Conservation (phyloP, 2,113 vertebrate species). For the Megalops atlanticus region DNA sequence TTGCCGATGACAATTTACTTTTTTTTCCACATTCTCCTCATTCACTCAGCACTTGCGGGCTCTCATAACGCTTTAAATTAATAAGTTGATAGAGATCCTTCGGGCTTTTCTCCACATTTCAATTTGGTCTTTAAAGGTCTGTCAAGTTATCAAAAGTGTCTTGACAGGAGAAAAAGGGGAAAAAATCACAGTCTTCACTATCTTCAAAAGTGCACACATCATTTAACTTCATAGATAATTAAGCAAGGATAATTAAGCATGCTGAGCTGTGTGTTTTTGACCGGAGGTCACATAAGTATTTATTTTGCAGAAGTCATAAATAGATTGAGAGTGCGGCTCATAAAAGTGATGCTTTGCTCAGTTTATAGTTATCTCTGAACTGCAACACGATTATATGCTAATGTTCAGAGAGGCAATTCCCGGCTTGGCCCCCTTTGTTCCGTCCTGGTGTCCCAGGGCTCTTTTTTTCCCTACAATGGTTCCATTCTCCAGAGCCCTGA, state of each 20-base stretch:
- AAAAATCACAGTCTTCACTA: background rate
- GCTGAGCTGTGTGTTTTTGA: constrained; percentile 56
- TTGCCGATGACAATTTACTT: background rate
- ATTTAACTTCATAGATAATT: constrained; percentile 60
- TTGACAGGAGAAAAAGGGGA: background rate
- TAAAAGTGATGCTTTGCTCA: constrained; percentile 63
- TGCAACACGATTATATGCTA: constrained; percentile 56
- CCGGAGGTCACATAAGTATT: constrained; percentile 63
- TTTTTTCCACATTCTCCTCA: background rate
- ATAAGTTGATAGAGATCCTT: background rate
- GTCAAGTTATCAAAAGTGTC: constrained; percentile 15
- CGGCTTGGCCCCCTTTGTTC: constrained; percentile 40
- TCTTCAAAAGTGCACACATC: constrained; percentile 55
- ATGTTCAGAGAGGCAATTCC: constrained; percentile 43
- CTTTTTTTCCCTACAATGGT: constrained; percentile 39
- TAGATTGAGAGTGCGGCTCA: constrained; percentile 47
- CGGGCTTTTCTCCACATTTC: background rate
- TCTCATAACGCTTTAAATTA: background rate
- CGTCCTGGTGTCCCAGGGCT: constrained; percentile 41
- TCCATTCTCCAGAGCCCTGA: constrained; percentile 48
- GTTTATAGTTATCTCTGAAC: constrained; percentile 45
- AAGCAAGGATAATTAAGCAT: constrained; percentile 36
- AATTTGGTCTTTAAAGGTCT: background rate
- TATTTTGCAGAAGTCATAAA: constrained; percentile 52
- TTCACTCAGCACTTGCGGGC: background rate